A percentile compares a stretch with the other conserved stretches of the same genome.
Conservation (phyloP, 2,888 invertebrate genomes). For the Lochmaea crataegi region DNA sequence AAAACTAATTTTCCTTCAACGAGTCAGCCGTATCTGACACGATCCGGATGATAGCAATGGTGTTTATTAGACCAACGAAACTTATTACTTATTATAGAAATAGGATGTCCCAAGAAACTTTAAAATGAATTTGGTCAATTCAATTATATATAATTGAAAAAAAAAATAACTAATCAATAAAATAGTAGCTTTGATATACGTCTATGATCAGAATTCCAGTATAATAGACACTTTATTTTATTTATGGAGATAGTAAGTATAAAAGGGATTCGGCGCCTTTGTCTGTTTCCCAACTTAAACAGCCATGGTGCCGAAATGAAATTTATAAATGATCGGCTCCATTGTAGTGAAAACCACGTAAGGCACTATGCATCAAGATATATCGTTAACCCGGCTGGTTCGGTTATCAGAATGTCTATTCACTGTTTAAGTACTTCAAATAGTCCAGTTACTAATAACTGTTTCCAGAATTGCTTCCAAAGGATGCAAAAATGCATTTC, state of each 20-base stretch:
- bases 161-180: slow-evolving; percentile 39
- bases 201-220: slow-evolving; percentile 38
- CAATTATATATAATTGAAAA: no score
- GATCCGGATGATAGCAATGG: not conserved
- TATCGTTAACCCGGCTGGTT: slow-evolving; percentile 5
- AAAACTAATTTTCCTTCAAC: not conserved
- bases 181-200: slow-evolving; percentile 39
- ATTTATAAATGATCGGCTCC: slow-evolving; percentile 23
- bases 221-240: slow-evolving; percentile 45
- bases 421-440: not conserved
- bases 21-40: slow-evolving; percentile 3
- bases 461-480: no score
- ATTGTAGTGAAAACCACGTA: slow-evolving; percentile 16
- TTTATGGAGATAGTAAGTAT: slow-evolving; percentile 42
- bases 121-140: no score
- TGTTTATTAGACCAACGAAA: not conserved
- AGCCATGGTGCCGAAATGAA: slow-evolving; percentile 28
- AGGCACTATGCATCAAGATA: slow-evolving; percentile 13
- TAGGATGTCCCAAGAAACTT: no score
- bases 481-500: no score
- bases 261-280: slow-evolving; percentile 42
- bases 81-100: not conserved
- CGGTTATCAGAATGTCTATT: slow-evolving; percentile 1
- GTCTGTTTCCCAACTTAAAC: slow-evolving; percentile 39
- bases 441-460: not conserved